Conservation (phyloP, 2,797 vertebrate genomes). For the Pristis pectinata region DNA sequence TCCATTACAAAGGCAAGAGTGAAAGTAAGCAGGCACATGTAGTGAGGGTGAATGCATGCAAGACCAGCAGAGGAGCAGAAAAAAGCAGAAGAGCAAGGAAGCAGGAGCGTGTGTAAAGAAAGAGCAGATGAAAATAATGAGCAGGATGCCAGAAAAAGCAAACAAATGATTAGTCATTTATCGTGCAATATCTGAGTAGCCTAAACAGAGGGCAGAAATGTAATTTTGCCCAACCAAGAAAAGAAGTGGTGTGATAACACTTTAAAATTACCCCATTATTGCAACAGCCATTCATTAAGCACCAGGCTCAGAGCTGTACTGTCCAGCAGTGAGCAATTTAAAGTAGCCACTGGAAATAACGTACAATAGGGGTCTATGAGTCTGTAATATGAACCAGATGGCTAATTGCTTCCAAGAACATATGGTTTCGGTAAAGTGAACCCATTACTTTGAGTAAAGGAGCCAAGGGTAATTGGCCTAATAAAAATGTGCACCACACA, state of each 20-base stretch:
- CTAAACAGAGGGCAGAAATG: background rate
- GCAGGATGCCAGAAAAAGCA: too few species aligned
- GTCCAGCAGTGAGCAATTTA: slow-evolving; percentile 11
- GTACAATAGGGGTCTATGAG: background rate
- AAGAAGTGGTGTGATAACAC: background rate
- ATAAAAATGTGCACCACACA: background rate
- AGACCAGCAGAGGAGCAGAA: background rate
- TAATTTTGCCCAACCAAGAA: background rate
- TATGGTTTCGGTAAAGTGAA: slow-evolving; percentile 2
- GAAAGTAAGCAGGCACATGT: background rate
- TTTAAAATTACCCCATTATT: background rate
- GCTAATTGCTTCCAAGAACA: background rate
- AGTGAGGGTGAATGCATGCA: background rate
- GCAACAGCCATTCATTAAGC: background rate
- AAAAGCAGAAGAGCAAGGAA: background rate
- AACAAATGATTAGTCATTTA: background rate
- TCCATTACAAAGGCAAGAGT: background rate
- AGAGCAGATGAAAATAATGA: background rate
- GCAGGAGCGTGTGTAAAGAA: background rate
- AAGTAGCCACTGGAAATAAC: background rate
- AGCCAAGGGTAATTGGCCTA: background rate
- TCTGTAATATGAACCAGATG: slow-evolving; percentile 17
- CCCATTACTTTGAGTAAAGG: background rate
- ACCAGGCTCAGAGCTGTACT: background rate
- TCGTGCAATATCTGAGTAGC: background rate